Conservation (phyloP, 2,888 invertebrate species). For the Troides oblongomaculatus region DNA sequence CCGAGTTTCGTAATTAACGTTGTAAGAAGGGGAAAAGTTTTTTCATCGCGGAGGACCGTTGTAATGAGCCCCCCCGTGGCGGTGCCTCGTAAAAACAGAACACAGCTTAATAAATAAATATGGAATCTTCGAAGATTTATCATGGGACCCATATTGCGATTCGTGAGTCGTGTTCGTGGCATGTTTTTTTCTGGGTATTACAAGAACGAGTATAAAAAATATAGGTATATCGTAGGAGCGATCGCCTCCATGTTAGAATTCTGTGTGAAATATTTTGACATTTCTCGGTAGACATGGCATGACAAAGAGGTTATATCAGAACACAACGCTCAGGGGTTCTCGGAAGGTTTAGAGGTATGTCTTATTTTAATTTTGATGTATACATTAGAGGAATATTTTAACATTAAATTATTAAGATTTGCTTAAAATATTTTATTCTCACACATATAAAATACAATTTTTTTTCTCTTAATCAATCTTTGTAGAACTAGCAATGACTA, state of each 20-base stretch:
- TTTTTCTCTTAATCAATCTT: no score
- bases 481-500: no score
- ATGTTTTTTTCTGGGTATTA: conserved; percentile 55
- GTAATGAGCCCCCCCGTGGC: conserved; percentile 74
- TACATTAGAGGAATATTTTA: not conserved
- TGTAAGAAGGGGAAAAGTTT: conserved; percentile 75
- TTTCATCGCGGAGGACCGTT: conserved; percentile 68
- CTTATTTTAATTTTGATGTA: conserved; percentile 13
- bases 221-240: conserved; percentile 62
- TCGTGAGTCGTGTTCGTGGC: conserved; percentile 58
- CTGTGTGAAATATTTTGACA: conserved; percentile 73
- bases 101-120: conserved; percentile 79
- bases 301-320: conserved; percentile 41
- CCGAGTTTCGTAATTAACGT: conserved; percentile 74
- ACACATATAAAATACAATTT: no score
- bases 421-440: no score
- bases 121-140: conserved; percentile 76
- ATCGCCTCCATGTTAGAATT: conserved; percentile 58
- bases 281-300: conserved; percentile 61
- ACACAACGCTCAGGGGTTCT: conserved; percentile 47
- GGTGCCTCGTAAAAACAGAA: conserved; percentile 74
- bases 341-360: conserved; percentile 46
- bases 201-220: conserved; percentile 58
- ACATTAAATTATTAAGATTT: not conserved
- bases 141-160: conserved; percentile 66